Conservation (phyloP, 37 sponge, comb jelly and placozoan genomes). For the Hormiphora californensis region DNA sequence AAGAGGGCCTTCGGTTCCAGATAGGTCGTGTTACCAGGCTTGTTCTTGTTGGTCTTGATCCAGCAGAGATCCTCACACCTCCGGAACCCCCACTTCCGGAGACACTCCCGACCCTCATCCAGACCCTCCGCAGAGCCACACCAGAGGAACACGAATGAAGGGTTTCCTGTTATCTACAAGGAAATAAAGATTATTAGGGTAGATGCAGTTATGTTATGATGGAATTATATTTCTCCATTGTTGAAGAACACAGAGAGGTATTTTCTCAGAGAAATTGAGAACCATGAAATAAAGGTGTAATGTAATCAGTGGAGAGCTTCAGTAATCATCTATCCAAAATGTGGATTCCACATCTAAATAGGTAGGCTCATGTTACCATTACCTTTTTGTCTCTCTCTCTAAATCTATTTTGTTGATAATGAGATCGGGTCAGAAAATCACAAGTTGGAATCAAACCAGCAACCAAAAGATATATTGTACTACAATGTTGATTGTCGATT, state of each 20-base stretch:
- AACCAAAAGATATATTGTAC: too few species aligned
- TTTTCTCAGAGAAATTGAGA: too few species aligned
- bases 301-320: slow-evolving; percentile 71
- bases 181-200: neutral
- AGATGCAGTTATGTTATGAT: neutral
- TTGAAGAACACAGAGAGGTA: too few species aligned
- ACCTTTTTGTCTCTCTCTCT: neutral
- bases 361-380: neutral
- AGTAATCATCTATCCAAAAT: slow-evolving; percentile 57
- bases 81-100: slow-evolving; percentile 89
- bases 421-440: too few species aligned
- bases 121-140: slow-evolving; percentile 84
- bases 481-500: too few species aligned
- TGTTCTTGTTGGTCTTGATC: slow-evolving; percentile 77
- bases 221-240: too few species aligned
- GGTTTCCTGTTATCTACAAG: neutral
- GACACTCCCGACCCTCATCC: slow-evolving; percentile 79
- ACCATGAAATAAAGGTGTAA: slow-evolving; percentile 68
- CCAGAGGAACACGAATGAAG: slow-evolving; percentile 88
- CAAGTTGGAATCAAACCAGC: too few species aligned
- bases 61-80: slow-evolving; percentile 94
- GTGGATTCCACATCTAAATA: neutral
- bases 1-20: slow-evolving; percentile 69
- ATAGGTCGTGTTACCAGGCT: slow-evolving; percentile 66
- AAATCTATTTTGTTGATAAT: neutral